Base-by-base conservation (phyloP, 1,140 invertebrate genomes). In the Maconellicoccus hirsutus region DNA sequence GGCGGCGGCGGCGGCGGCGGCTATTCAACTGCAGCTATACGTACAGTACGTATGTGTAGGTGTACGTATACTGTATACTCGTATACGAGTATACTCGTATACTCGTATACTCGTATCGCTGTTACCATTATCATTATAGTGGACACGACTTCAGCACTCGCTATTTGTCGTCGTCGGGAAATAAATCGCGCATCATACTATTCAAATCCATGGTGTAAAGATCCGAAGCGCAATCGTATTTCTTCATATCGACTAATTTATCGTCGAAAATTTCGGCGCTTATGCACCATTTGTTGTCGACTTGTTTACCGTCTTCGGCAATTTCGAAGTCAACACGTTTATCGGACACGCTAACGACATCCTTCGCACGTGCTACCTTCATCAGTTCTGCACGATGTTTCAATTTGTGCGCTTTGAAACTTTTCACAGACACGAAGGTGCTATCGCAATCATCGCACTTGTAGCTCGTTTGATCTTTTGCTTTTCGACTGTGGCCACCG, bases 121-220 rank as follows among this genome's bases (percentile, higher is more conserved):
- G n/a, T n/a, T n/a, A n/a, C n/a, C n/a, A n/a, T n/a, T n/a, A n/a
- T n/a, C n/a, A n/a, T n/a, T n/a, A n/a, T n/a, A n/a, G n/a, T n/a
- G n/a, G n/a, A n/a, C n/a, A n/a, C n/a, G n/a, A n/a, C n/a, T n/a
- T n/a, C n/a, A n/a, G n/a, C n/a, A n/a, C n/a, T 33, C 29, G 12
- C 16, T 52, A 23, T 23, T 66, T 66, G 6, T 66, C 61, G 22
- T 66, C 21, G 10, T 66, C 61, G 3, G 61, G 61, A 66, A 66
- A 66, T 26, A 66, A 26, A 23, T 66, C 61, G 1, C 22, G 61
- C 22, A 66, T 66, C 61, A 66, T 66, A 26, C 10, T 66, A 26
- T 66, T 66, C 61, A 66, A 66, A 25, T 66, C 61, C 1, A 66
- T 22, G 22, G n/a, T 25, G 22, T 66, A 66, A 16, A 66, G 25